A percentile compares a stretch with the other conserved stretches of the same genome.
These are phyloP conservation scores for Palythoa heliodiscus DNA, from an alignment of 92 coral and sea anemone genomes.

Conservation along the genomic window DNA sequence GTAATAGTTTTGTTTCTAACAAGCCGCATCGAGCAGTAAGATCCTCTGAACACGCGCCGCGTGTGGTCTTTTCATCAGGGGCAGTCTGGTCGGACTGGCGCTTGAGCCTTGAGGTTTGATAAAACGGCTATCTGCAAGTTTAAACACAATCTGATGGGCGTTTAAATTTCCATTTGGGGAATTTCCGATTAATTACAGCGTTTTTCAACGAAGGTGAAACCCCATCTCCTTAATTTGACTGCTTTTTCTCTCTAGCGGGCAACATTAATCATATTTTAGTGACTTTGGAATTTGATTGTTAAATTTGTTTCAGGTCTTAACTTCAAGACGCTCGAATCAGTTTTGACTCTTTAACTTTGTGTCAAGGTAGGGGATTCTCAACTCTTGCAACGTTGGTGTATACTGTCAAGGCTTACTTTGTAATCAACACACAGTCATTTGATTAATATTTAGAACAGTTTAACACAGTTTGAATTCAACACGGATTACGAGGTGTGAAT, in stretches of 20 bases:
- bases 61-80: constrained; percentile 3
- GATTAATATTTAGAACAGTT: constrained; percentile 44
- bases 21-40: constrained; percentile 21
- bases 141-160: constrained; percentile 10
- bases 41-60: constrained; percentile 35
- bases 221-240: constrained; percentile 31
- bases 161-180: constrained; percentile 5
- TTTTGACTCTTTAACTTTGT: constrained; percentile 7
- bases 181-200: constrained; percentile 27
- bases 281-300: neutral
- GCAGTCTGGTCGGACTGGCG: neutral
- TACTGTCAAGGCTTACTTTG: constrained; percentile 24
- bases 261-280: constrained; percentile 26
- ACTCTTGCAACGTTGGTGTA: neutral
- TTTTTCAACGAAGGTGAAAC: constrained; percentile 27
- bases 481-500: constrained; percentile 44
- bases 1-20: constrained; percentile 41
- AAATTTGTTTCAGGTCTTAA: constrained; percentile 28
- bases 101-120: neutral
- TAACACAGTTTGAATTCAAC: constrained; percentile 42
- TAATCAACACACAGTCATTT: constrained; percentile 16
- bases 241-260: constrained; percentile 21
- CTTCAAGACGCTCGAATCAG: constrained; percentile 12
- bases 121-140: constrained; percentile 9
- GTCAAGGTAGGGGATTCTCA: constrained; percentile 21